These are phyloP conservation scores for Oncorhynchus clarkii DNA, from an alignment of 2,113 vertebrate species.

Conservation along the genomic window DNA sequence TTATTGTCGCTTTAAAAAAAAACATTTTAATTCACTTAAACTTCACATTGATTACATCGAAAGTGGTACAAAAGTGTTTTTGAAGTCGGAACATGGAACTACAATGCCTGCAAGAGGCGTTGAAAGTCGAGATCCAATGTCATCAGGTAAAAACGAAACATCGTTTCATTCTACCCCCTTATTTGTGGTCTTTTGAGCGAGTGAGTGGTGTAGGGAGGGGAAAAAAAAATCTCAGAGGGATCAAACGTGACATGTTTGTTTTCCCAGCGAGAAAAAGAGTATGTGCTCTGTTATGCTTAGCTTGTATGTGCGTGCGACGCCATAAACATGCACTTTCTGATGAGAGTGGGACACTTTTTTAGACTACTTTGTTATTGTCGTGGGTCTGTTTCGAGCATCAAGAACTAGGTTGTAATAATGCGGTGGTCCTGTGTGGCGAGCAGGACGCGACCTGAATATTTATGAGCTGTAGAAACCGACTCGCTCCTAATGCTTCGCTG, in stretches of 20 bases:
- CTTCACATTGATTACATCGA: constrained; percentile 74
- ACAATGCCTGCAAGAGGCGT: constrained; percentile 89
- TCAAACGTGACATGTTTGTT: constrained; percentile 35
- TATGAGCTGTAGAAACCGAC: constrained; percentile 83
- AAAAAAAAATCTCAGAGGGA: constrained; percentile 32
- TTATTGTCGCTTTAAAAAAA: constrained; percentile 72
- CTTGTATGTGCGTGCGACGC: constrained; percentile 40
- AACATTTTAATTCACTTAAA: constrained; percentile 67
- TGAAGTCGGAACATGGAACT: constrained; percentile 88
- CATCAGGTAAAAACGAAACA: constrained; percentile 84
- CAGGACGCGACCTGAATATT: constrained; percentile 99
- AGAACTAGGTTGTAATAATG: constrained; percentile 62
- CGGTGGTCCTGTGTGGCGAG: constrained; percentile 84
- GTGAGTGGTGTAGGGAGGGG: constrained; percentile 39
- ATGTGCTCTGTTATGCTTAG: constrained; percentile 34
- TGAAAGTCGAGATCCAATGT: constrained; percentile 88
- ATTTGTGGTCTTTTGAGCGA: constrained; percentile 43
- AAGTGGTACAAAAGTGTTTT: constrained; percentile 90
- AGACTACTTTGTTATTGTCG: constrained; percentile 38
- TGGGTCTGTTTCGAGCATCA: constrained; percentile 50
- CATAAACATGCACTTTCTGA: constrained; percentile 38
- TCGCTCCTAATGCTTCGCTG: constrained; percentile 83
- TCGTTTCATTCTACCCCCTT: constrained; percentile 62
- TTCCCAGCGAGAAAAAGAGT: constrained; percentile 32
- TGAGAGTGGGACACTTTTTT: constrained; percentile 58